These are phyloP conservation scores for Drosophila tropicalis DNA, from an alignment of 1,140 invertebrate species.

Conservation along the genomic window DNA sequence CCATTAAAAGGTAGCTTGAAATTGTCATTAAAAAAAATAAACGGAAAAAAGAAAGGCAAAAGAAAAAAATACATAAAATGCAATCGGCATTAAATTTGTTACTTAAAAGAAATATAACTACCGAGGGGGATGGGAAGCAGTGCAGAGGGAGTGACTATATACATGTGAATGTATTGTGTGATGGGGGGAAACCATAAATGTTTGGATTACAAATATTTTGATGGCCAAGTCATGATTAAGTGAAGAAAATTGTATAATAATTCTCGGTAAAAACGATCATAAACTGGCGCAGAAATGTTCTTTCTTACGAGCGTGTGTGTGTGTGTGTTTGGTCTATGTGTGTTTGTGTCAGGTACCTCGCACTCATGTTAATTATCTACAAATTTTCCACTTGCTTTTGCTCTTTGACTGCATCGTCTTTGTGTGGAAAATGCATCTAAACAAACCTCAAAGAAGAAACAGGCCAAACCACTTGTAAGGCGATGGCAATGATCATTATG, in stretches of 20 bases:
- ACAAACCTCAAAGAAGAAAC: slow-evolving; percentile 26
- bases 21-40: slow-evolving; percentile 66
- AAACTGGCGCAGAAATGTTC: slow-evolving; percentile 35
- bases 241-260: slow-evolving; percentile 43
- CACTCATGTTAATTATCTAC: slow-evolving; percentile 53
- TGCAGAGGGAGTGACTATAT: not conserved
- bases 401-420: slow-evolving; percentile 6
- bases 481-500: not conserved
- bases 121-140: not conserved
- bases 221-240: slow-evolving; percentile 49
- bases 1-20: slow-evolving; percentile 74
- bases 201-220: slow-evolving; percentile 80
- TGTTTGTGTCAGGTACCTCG: slow-evolving; percentile 60
- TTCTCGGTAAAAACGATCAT: slow-evolving; percentile 71
- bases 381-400: slow-evolving; percentile 17
- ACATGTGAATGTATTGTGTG: not conserved
- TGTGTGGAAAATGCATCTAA: slow-evolving; percentile 4
- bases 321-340: slow-evolving; percentile 10
- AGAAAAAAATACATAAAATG: slow-evolving; percentile 41
- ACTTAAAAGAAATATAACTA: slow-evolving; percentile 53
- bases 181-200: slow-evolving; percentile 58
- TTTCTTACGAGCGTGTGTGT: not conserved
- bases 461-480: slow-evolving; percentile 58
- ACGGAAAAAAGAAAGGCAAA: slow-evolving; percentile 4
- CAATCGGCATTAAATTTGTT: slow-evolving; percentile 63